Evolutionary conservation across 2,888 invertebrate species (phyloP).

Genomic region (Dryocosmus kuriphilus): DNA sequence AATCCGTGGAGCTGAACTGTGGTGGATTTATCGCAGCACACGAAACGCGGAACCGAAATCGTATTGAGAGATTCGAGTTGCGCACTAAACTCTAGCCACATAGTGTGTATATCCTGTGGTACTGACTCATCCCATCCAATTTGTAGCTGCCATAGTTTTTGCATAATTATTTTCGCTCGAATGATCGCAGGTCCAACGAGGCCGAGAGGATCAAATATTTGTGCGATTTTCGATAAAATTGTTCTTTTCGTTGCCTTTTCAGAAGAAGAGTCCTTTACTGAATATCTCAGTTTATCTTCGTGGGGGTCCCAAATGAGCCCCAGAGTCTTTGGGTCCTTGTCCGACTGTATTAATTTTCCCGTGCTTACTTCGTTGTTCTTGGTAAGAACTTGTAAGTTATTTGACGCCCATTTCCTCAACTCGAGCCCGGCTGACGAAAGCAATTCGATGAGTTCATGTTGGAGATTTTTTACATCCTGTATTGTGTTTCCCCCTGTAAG

Average conservation of each 20-base stretch:
- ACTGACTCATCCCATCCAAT: conserved; percentile 55
- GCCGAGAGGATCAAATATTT: conserved; percentile 48
- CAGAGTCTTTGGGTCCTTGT: no score
- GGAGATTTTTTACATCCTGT: background rate
- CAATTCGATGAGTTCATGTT: background rate
- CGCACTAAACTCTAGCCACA: background rate
- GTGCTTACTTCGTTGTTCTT: background rate
- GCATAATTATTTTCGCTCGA: no score
- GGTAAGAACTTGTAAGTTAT: background rate
- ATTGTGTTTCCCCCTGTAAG: background rate
- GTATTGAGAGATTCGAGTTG: conserved; percentile 3
- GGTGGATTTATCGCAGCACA: background rate
- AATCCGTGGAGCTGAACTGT: conserved; percentile 50
- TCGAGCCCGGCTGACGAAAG: background rate
- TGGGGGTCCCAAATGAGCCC: background rate
- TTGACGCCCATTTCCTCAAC: background rate
- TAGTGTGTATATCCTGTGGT: conserved; percentile 24
- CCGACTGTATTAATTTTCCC: no score
- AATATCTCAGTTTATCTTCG: no score
- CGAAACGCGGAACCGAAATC: background rate
- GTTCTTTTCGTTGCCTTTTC: no score
- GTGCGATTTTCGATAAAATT: background rate
- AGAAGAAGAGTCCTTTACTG: no score
- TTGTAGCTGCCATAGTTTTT: no score
- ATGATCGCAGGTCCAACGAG: conserved; percentile 46